A percentile compares a stretch with the other conserved stretches of the same genome.
Conservation (phyloP, 1,140 invertebrate species). For the Andricus grossulariae region DNA sequence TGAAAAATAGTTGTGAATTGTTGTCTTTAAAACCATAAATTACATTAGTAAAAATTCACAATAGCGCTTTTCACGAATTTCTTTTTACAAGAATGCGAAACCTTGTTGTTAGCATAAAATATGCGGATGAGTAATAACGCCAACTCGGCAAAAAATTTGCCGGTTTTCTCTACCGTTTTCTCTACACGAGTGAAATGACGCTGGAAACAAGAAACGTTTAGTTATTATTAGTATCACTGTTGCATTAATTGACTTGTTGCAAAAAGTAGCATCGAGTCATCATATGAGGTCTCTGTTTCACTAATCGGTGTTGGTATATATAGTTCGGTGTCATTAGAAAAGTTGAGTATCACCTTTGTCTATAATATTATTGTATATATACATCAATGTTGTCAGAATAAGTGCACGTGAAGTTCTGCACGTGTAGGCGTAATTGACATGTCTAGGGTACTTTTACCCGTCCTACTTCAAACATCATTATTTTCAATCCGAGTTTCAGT, state of each 20-base stretch:
- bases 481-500: no score
- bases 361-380: neutral
- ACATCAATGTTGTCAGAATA: neutral
- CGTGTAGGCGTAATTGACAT: neutral
- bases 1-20: no score
- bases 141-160: neutral
- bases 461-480: neutral
- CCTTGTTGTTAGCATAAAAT: neutral
- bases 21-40: no score
- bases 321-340: neutral
- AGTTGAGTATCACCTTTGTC: neutral
- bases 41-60: no score
- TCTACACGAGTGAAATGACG: no score
- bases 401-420: neutral
- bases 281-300: neutral
- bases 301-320: neutral
- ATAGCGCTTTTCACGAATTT: no score
- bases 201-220: neutral
- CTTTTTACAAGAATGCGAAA: neutral
- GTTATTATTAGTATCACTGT: no score
- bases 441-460: neutral
- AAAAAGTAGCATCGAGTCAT: slow-evolving; percentile 5
- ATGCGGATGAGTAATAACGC: neutral
- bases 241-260: neutral
- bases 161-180: neutral